A percentile compares a stretch with the other conserved stretches of the same genome.
Conservation (phyloP, 2,113 vertebrate species). For the Phylloscopus trochiloides region DNA sequence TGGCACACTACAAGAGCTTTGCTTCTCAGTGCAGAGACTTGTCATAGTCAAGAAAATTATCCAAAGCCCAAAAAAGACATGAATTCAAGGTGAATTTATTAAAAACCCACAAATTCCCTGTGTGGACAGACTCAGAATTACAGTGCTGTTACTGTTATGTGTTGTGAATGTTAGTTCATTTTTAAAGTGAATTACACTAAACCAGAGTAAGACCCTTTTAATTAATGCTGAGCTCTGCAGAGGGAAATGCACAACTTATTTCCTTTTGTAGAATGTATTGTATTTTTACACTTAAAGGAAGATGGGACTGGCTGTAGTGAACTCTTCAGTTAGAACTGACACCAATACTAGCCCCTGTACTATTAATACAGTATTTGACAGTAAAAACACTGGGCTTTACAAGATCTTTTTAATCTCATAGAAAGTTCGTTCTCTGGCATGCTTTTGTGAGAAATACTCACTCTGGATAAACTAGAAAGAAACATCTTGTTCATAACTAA, state of each 20-base stretch:
- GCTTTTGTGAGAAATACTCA: not conserved
- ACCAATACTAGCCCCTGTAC: not conserved
- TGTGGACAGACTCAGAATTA: not conserved
- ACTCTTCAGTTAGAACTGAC: not conserved
- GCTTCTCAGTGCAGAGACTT: not conserved
- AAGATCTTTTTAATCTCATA: not conserved
- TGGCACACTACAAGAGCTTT: not conserved
- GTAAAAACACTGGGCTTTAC: not conserved
- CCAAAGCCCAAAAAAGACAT: not conserved
- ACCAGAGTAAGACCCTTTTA: slow-evolving; percentile 3
- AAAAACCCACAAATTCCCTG: not conserved
- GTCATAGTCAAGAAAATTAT: not conserved
- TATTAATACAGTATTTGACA: not conserved
- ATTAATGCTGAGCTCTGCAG: slow-evolving; percentile 22
- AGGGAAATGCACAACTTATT: not conserved
- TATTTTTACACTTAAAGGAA: not conserved
- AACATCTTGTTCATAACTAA: not conserved
- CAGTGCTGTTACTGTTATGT: not conserved
- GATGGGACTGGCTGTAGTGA: not conserved
- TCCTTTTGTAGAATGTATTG: not conserved
- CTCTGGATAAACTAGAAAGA: not conserved
- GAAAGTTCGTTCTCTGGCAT: not conserved
- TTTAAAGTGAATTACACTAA: slow-evolving; percentile 13
- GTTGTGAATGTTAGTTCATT: not conserved
- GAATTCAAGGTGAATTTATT: slow-evolving; percentile 17